A percentile compares a stretch with the other conserved stretches of the same genome.
Conservation (phyloP, 2,888 invertebrate genomes). For the Zygaena filipendulae region DNA sequence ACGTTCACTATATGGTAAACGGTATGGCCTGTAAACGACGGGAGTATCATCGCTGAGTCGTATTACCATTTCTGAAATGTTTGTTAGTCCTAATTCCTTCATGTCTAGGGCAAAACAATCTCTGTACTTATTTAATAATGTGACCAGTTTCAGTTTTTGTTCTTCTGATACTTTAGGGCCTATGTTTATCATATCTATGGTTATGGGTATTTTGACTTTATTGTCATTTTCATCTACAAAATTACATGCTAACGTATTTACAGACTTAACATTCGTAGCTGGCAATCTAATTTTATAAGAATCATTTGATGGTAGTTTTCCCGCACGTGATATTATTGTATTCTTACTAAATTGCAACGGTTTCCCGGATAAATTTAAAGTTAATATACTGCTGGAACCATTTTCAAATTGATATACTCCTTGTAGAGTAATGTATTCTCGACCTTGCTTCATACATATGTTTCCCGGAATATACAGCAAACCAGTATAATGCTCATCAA, state of each 20-base stretch:
- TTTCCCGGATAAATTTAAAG: not conserved
- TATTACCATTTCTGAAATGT: conserved; percentile 8
- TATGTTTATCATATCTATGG: conserved; percentile 4
- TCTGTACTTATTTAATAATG: conserved; percentile 6
- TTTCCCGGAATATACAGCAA: not conserved
- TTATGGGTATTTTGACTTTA: not conserved
- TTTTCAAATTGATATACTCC: not conserved
- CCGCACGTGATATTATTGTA: not conserved
- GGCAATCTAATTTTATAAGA: not conserved
- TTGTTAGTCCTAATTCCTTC: conserved; percentile 8
- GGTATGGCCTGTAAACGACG: conserved; percentile 11
- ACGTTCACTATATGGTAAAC: conserved; percentile 11
- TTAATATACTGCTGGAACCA: not conserved
- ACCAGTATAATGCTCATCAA: not conserved
- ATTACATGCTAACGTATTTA: not conserved
- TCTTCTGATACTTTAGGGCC: not conserved
- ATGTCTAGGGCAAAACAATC: conserved; percentile 12
- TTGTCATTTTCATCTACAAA: not conserved
- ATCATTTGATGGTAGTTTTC: no score
- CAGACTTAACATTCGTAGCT: not conserved
- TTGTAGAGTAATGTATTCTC: not conserved
- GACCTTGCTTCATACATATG: not conserved
- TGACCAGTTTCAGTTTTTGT: conserved; percentile 1
- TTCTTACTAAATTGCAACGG: not conserved
- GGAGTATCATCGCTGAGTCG: conserved; percentile 7